phyloP scores from a whole-genome alignment of 1,140 invertebrate species.

The Stegodyphus mimosarum region DNA sequence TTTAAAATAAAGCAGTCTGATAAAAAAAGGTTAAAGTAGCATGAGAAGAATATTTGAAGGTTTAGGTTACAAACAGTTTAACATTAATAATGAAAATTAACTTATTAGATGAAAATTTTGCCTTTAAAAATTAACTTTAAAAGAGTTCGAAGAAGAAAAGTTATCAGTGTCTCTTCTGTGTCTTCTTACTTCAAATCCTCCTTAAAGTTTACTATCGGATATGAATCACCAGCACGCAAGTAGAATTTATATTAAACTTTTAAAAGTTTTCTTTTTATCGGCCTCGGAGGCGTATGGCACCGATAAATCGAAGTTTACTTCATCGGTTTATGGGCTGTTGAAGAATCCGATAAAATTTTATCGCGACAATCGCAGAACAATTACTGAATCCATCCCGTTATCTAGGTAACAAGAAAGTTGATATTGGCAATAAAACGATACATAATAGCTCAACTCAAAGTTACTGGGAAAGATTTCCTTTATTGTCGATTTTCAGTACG shows the following conservation, averaged over 20 bases:
- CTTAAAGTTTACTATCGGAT: background rate
- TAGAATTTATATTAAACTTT: constrained; percentile 33
- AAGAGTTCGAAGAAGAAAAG: no score
- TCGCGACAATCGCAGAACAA: constrained; percentile 10
- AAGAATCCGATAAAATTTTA: constrained; percentile 15
- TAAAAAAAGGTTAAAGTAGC: no score
- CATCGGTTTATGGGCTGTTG: constrained; percentile 14
- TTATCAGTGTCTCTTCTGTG: no score
- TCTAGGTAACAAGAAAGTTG: constrained; percentile 29
- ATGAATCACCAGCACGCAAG: background rate
- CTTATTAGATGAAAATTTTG: no score
- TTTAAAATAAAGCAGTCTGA: no score
- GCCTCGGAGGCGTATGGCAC: background rate
- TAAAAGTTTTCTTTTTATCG: constrained; percentile 22
- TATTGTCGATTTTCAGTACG: background rate
- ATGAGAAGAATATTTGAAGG: no score
- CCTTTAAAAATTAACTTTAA: no score
- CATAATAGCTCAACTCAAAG: background rate
- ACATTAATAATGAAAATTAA: no score
- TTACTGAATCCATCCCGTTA: constrained; percentile 25
- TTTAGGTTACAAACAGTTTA: no score
- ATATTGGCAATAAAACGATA: constrained; percentile 31
- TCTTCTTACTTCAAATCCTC: no score
- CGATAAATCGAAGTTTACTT: constrained; percentile 26
- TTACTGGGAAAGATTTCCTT: background rate